Evolutionary conservation across 2,888 invertebrate genomes (phyloP), one percentile per base, ranked within the genome.

Genomic region (Leuctra nigra): DNA sequence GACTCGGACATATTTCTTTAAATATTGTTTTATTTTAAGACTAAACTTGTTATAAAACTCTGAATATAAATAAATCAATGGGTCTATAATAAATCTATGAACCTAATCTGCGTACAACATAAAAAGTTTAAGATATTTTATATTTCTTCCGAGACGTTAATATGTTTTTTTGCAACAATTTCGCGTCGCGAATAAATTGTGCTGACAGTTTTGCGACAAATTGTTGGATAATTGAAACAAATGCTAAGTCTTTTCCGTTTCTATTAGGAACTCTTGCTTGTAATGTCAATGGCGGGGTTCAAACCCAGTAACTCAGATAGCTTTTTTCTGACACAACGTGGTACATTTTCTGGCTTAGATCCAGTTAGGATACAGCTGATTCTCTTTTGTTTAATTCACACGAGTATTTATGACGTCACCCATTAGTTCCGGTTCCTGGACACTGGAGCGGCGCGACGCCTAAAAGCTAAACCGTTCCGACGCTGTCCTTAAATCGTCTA

Each of bases 321-420:
- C 44, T 41, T 41, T 41, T 20, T 41, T 41, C 16, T 4, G 44
- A 20, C 23, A 23, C 18, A 2, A 16, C 23, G 6, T 13, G 18
- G 44, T 23, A 11, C n/a, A n/a, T 18, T 35, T 35, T 50, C 35
- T 50, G 50, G 50, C 50, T n/a, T 33, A 2, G 50, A 14, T 50
- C 50, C 50, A 50, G 50, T 35, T 20, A 22, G 50, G 22, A 33
- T 33, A 50, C 50, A 50, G 50, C 50, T 50, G 50, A 50, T 50
- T 50, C 50, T 33, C 50, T 50, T 50, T 50, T 50, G 50, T 50
- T 50, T 50, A 50, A 50, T 50, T 50, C 50, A 50, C 50, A 50
- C 35, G 16, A 16, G 50, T 50, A 50, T 50, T 50, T 50, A 50
- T 50, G 50, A 33, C 13, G 35, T 22, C 50, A 18, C 35, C 50